Percentiles rank a stretch among this genome's conserved stretches.
Evolutionary conservation across 2,797 vertebrate species (phyloP).

Genomic region (Cossypha dichroa): DNA sequence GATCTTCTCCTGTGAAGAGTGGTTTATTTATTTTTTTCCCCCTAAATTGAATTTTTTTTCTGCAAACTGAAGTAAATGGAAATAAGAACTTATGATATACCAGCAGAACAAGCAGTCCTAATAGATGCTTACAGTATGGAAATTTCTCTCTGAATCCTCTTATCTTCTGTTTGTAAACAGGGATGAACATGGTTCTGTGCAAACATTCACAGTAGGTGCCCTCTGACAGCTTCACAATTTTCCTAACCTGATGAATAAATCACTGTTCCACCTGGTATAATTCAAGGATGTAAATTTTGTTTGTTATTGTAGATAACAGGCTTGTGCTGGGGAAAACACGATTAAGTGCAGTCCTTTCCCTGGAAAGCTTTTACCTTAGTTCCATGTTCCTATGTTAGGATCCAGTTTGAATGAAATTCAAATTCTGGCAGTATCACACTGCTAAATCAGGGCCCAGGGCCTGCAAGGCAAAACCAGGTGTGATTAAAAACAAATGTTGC

Average conservation of each 20-base stretch:
- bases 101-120: conserved; percentile 45
- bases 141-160: conserved; percentile 21
- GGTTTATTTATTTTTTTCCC: neutral
- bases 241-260: conserved; percentile 38
- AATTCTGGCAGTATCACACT: neutral
- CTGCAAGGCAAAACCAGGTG: neutral
- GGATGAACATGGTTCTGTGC: neutral
- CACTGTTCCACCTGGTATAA: conserved; percentile 25
- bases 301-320: conserved; percentile 34
- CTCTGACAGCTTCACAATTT: conserved; percentile 52
- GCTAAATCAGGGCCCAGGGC: neutral
- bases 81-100: neutral
- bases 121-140: conserved; percentile 41
- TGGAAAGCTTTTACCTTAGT: neutral
- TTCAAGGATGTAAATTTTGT: conserved; percentile 7
- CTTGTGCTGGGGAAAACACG: neutral
- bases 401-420: neutral
- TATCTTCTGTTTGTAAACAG: conserved; percentile 56
- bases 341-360: neutral
- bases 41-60: neutral
- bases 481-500: neutral
- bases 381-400: neutral
- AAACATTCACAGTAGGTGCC: conserved; percentile 42
- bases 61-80: neutral
- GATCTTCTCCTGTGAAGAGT: conserved; percentile 35